A percentile compares a stretch with the other conserved stretches of the same genome.
Conservation (phyloP, 2,113 vertebrate species). For the Dipodomys stephensi region DNA sequence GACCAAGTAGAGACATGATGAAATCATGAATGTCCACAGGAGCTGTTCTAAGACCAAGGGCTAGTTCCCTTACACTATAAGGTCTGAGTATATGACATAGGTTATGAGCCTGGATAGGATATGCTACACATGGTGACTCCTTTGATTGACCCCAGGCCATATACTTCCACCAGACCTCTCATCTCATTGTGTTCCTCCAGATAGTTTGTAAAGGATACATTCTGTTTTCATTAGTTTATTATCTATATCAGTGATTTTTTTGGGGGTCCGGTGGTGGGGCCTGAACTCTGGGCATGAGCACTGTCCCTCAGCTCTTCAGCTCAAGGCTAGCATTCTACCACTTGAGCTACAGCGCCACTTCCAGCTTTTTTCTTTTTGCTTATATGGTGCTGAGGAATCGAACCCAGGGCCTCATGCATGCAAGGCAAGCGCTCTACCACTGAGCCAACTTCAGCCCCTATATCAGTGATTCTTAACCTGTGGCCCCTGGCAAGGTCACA, state of each 20-base stretch:
- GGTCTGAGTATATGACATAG: neutral
- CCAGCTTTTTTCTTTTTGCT: no score
- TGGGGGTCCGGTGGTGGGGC: neutral
- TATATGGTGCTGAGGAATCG: no score
- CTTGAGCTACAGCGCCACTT: no score
- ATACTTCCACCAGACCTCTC: neutral
- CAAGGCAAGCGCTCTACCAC: no score
- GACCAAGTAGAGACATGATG: neutral
- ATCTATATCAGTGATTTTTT: neutral
- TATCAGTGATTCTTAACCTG: neutral
- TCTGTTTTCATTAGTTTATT: neutral
- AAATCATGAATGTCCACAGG: slow-evolving; percentile 6
- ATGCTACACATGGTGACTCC: neutral
- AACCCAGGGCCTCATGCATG: no score
- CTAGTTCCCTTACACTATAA: neutral
- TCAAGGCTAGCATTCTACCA: no score
- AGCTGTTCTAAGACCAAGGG: neutral
- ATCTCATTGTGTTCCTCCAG: neutral
- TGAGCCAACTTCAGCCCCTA: no score
- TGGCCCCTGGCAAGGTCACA: slow-evolving; percentile 9
- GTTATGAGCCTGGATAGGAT: neutral
- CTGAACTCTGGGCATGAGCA: no score
- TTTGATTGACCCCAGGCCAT: neutral
- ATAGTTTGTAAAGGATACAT: neutral
- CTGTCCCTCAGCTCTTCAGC: no score